Percentiles rank a stretch among this genome's conserved stretches.
Evolutionary conservation across 2,113 vertebrate genomes (phyloP).

Genomic region (Rhombomys opimus): DNA sequence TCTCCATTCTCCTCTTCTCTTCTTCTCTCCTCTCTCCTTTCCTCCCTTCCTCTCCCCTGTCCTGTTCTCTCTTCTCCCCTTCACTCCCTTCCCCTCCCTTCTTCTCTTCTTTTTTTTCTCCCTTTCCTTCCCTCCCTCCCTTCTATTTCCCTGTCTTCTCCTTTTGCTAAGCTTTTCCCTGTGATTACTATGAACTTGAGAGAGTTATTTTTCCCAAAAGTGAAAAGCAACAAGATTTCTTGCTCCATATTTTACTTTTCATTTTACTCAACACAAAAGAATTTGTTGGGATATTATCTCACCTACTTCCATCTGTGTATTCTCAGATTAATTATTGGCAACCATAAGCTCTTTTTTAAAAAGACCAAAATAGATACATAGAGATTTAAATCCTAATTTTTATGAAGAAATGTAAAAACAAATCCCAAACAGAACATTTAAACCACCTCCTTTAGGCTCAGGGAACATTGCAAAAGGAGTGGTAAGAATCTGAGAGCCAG

Average conservation of each 20-base stretch:
- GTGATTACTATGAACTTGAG: background rate
- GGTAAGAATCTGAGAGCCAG: background rate
- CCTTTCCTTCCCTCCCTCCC: background rate
- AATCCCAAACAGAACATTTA: background rate
- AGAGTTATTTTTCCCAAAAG: background rate
- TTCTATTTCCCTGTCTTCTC: background rate
- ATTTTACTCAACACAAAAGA: constrained; percentile 22
- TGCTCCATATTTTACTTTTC: constrained; percentile 29
- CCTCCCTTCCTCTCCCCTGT: background rate
- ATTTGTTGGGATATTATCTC: constrained; percentile 24
- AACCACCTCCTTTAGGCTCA: background rate
- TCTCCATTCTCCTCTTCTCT: no score
- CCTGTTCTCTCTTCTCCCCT: background rate
- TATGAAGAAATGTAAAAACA: background rate
- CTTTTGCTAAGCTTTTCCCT: background rate
- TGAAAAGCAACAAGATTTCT: background rate
- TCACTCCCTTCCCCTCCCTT: background rate
- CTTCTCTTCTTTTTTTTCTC: background rate
- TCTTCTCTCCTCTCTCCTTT: no score
- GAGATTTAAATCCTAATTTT: background rate
- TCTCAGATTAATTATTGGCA: background rate
- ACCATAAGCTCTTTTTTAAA: background rate
- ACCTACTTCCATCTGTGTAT: background rate
- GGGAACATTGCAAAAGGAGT: background rate
- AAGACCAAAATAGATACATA: background rate